These are phyloP conservation scores for Amphilophus citrinellus DNA, from an alignment of 2,113 vertebrate genomes.

Conservation along the genomic window DNA sequence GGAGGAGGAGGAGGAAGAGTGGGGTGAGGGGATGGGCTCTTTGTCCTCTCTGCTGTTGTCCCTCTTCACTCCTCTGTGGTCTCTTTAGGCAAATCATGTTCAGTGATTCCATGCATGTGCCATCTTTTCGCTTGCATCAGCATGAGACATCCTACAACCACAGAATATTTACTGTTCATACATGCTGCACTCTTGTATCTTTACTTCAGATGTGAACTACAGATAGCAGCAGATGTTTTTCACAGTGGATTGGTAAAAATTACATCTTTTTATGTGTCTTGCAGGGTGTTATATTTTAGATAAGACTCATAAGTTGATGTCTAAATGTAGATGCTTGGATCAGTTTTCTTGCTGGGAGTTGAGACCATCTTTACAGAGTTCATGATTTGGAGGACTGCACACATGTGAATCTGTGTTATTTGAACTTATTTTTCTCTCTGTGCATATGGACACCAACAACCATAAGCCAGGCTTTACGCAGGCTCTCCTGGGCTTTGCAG, in stretches of 20 bases:
- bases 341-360: neutral
- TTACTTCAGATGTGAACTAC: neutral
- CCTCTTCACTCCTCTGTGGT: conserved; percentile 16
- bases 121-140: neutral
- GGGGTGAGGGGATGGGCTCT: neutral
- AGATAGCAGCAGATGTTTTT: neutral
- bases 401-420: neutral
- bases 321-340: neutral
- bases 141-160: neutral
- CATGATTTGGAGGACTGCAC: neutral
- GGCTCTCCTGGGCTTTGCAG: neutral
- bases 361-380: neutral
- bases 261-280: neutral
- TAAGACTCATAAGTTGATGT: neutral
- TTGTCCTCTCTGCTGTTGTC: conserved; percentile 26
- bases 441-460: neutral
- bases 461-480: neutral
- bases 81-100: conserved; percentile 9
- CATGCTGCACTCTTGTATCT: conserved; percentile 7
- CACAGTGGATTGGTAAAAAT: neutral
- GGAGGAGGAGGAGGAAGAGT: neutral
- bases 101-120: neutral
- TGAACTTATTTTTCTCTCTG: neutral
- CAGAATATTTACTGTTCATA: neutral
- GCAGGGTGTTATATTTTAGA: neutral